Percentiles rank a stretch among this genome's conserved stretches.
Conservation (phyloP, 2,113 vertebrate species). For the Cochlearius cochlearius region DNA sequence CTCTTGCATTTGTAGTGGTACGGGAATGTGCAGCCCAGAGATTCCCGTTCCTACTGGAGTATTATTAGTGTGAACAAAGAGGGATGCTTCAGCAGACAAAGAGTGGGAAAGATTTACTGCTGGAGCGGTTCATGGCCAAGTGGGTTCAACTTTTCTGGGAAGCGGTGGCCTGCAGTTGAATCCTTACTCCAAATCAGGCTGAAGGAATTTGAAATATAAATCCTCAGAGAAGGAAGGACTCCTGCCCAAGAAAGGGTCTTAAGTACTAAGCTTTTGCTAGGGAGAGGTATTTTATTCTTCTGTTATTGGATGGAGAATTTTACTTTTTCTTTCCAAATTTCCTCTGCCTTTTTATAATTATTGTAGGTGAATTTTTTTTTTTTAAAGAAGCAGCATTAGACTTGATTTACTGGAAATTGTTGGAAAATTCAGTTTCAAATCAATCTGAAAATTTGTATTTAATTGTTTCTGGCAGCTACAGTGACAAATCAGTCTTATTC, state of each 20-base stretch:
- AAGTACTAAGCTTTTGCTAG: background rate
- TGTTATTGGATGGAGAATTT: background rate
- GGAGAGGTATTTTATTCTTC: background rate
- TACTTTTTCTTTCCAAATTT: background rate
- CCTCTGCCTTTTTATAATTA: background rate
- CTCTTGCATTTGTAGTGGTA: background rate
- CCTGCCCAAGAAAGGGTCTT: background rate
- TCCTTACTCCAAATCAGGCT: background rate
- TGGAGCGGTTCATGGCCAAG: background rate
- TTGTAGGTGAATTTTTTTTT: background rate
- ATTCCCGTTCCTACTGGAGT: background rate
- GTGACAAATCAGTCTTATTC: background rate
- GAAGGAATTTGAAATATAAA: background rate
- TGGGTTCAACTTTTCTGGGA: slow-evolving; percentile 23
- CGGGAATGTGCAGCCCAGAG: background rate
- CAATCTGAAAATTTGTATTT: background rate
- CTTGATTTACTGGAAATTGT: background rate
- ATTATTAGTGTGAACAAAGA: background rate
- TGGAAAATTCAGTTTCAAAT: background rate
- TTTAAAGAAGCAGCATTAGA: background rate
- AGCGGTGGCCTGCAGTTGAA: rapidly evolving
- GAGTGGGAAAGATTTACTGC: background rate
- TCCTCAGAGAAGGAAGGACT: background rate
- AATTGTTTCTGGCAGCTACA: background rate
- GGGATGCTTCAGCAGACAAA: background rate